Evolutionary conservation across 2,113 vertebrate species (phyloP).

Genomic region (Leptocoma aspasia): DNA sequence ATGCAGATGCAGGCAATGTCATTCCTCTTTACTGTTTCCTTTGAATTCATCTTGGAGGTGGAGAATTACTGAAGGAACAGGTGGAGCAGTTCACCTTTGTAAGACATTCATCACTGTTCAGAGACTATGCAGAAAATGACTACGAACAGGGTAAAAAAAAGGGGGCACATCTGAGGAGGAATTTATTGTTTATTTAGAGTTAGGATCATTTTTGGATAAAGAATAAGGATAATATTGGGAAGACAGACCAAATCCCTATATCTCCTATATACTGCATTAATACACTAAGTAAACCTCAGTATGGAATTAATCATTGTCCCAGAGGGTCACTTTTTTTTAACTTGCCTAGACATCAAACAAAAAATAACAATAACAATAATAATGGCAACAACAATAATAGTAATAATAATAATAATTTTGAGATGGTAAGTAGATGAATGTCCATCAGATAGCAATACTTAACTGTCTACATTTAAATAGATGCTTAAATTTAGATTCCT

Average conservation of each 20-base stretch:
- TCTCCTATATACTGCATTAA: background rate
- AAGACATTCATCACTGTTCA: background rate
- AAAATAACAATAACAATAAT: background rate
- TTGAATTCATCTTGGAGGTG: background rate
- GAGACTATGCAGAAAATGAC: background rate
- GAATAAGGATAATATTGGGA: background rate
- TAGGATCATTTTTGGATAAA: background rate
- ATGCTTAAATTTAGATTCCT: background rate
- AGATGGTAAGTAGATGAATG: background rate
- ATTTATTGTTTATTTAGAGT: background rate
- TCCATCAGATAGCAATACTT: background rate
- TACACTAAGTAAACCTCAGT: background rate
- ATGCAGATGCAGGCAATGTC: background rate
- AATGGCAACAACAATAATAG: background rate
- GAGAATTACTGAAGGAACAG: background rate
- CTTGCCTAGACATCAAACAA: background rate
- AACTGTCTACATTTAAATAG: background rate
- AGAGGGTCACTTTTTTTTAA: background rate
- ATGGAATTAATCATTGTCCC: background rate
- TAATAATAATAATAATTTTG: background rate
- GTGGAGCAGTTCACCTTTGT: background rate
- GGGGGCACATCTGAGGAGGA: background rate
- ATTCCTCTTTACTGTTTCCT: background rate
- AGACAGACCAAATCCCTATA: background rate
- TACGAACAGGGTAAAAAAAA: fast-evolving